Evolutionary conservation across 1,140 invertebrate species (phyloP).

Genomic region (Vollenhovia emeryi): DNA sequence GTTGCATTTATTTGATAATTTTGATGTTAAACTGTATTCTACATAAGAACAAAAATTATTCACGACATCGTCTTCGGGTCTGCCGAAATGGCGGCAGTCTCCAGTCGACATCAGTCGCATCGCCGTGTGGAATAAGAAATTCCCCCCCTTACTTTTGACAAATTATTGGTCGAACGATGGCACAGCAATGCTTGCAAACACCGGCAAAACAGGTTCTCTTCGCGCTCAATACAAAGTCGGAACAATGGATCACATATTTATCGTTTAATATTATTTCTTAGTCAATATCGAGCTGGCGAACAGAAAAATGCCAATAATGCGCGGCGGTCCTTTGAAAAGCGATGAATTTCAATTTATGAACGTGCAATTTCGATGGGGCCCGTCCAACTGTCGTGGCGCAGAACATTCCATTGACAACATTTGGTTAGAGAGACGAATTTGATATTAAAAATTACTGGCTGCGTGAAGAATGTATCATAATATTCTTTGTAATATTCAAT

Average conservation of each 20-base stretch:
- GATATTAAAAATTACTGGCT: not conserved
- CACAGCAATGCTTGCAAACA: slow-evolving; percentile 80
- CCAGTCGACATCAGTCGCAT: slow-evolving; percentile 69
- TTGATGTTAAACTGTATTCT: not conserved
- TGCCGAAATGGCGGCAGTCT: slow-evolving; percentile 76
- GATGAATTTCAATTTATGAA: slow-evolving; percentile 90
- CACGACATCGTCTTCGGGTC: slow-evolving; percentile 71
- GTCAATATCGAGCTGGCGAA: slow-evolving; percentile 64
- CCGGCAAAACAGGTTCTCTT: slow-evolving; percentile 81
- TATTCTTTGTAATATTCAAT: not conserved
- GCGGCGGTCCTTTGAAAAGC: slow-evolving; percentile 88
- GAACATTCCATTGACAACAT: slow-evolving; percentile 88
- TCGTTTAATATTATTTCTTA: slow-evolving; percentile 54
- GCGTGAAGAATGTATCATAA: not conserved
- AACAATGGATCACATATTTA: not conserved
- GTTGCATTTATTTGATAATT: not conserved
- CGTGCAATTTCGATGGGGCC: slow-evolving; percentile 94
- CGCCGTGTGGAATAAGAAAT: slow-evolving; percentile 65
- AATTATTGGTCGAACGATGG: slow-evolving; percentile 69
- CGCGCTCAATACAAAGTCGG: not conserved
- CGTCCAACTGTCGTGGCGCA: slow-evolving; percentile 90
- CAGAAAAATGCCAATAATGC: slow-evolving; percentile 80
- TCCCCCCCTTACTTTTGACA: slow-evolving; percentile 67
- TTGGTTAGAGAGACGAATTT: slow-evolving; percentile 64
- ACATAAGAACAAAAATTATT: slow-evolving; percentile 24